Base-by-base conservation (phyloP, 2,113 vertebrate species). In the Pelvicachromis taeniatus region DNA sequence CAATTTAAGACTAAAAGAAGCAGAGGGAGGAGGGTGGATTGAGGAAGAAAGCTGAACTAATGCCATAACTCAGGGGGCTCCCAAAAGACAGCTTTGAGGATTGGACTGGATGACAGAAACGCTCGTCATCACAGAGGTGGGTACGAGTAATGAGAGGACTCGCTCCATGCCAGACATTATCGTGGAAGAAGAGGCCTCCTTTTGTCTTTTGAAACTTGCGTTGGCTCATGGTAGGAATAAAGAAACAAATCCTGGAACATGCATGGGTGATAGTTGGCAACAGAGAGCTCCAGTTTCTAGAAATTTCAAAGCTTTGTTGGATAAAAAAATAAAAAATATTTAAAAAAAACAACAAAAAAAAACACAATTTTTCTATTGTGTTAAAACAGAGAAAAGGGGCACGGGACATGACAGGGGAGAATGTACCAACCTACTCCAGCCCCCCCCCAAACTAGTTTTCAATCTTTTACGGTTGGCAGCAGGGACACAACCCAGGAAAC, bases 401-500 rank as follows among this genome's bases (percentile, higher is more conserved):
- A 89, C 85, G 80, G 85, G 85, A 85, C 59, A 91, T 91, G 88
- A 86, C 81, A 89, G 68, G 31, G 70, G 77, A 81, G 61, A 85
- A 85, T 86, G 85, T 48, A 86, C 85, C 91, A 87, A 89, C 92
- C 91, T 91, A 83, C 78, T 89, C 80, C 86, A 87, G 88, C 65
- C 53, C 52, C 52, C 65, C 53, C 29, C 38, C 65, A 45, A 38
- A 45, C 31, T 77, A 56, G 61, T 80, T 89, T 90, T 91, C 83
- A 84, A 79, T 87, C 86, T 89, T 84, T 85, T 90, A 90, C 83
- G 92, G 92, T 92, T 93, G 89, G 91, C 92, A 91, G 56, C 87
- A 94, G 95, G 95, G 89, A 92, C 89, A 83, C 87, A 93, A n/a
- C 88, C 88, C 80, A 95, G 95, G 96, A 97, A 97, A 97, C 96